A percentile compares a stretch with the other conserved stretches of the same genome.
phyloP scores from a whole-genome alignment of 1,140 invertebrate genomes.

The Nasonia giraulti region DNA sequence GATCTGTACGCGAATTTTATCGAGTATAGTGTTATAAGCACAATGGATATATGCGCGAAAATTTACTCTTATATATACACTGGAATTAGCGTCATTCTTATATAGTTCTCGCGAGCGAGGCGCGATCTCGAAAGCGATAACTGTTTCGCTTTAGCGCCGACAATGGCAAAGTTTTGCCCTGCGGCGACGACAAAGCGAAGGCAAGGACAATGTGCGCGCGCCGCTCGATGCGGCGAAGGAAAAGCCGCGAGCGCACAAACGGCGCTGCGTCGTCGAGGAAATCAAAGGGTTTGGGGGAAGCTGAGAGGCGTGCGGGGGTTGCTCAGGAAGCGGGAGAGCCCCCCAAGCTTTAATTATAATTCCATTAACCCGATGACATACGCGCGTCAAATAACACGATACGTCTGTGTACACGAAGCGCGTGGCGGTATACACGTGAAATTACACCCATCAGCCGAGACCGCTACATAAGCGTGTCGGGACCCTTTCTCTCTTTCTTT shows the following conservation, averaged over 20 bases:
- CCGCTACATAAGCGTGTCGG: neutral
- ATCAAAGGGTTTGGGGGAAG: neutral
- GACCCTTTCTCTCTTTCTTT: neutral
- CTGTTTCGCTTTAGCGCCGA: neutral
- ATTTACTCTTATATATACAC: too few species aligned
- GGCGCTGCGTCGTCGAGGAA: neutral
- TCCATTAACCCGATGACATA: constrained; percentile 47
- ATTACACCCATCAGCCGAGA: constrained; percentile 37
- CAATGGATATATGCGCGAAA: too few species aligned
- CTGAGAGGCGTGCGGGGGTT: neutral
- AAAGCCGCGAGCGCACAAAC: neutral
- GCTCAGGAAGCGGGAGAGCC: constrained; percentile 12
- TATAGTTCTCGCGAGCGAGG: too few species aligned
- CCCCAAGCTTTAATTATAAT: constrained; percentile 47
- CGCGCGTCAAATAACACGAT: constrained; percentile 39
- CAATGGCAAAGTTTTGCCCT: neutral
- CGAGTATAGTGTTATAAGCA: too few species aligned
- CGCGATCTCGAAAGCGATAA: neutral
- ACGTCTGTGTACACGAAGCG: neutral
- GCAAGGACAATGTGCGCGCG: neutral
- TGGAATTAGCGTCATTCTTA: too few species aligned
- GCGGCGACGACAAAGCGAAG: neutral
- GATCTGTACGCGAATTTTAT: too few species aligned
- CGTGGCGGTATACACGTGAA: neutral
- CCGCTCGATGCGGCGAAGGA: neutral